Evolutionary conservation across 2,888 invertebrate species (phyloP).

Genomic region (Brachycybe producta): DNA sequence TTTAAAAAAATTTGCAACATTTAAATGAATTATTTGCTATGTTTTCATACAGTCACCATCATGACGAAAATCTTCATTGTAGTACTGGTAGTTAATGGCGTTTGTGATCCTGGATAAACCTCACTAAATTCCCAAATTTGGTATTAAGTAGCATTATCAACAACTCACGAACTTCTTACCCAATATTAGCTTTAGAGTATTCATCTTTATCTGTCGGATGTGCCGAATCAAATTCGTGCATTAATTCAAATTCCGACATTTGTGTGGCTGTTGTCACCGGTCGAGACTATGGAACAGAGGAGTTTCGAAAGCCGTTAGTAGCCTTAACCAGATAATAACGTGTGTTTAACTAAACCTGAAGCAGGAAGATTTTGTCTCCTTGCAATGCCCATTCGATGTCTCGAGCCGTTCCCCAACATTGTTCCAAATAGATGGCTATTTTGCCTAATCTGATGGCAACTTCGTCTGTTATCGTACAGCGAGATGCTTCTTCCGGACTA

Average conservation of each 20-base stretch:
- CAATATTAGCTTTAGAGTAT: slow-evolving; percentile 57
- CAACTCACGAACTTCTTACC: slow-evolving; percentile 34
- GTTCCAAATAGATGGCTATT: slow-evolving; percentile 48
- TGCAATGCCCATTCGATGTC: slow-evolving; percentile 70
- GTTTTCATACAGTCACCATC: not conserved
- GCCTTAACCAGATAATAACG: too few relatives aligned
- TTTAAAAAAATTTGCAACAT: too few relatives aligned
- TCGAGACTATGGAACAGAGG: slow-evolving; percentile 45
- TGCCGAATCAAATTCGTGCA: slow-evolving; percentile 61
- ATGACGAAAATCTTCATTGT: not conserved
- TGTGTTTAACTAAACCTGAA: too few relatives aligned
- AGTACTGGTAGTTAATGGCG: not conserved
- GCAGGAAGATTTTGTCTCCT: slow-evolving; percentile 29
- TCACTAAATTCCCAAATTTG: not conserved
- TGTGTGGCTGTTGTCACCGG: slow-evolving; percentile 58
- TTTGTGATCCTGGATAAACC: not conserved
- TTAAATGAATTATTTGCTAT: too few relatives aligned
- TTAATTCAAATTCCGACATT: slow-evolving; percentile 63
- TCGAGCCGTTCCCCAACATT: slow-evolving; percentile 51
- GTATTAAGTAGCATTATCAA: too few relatives aligned
- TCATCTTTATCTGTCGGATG: slow-evolving; percentile 51
- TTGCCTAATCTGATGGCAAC: slow-evolving; percentile 44
- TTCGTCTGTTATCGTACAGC: slow-evolving; percentile 44
- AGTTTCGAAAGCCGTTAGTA: too few relatives aligned
- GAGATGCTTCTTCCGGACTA: slow-evolving; percentile 31